Evolutionary conservation across 2,888 invertebrate species (phyloP).

Genomic region (Saturnia japonica): DNA sequence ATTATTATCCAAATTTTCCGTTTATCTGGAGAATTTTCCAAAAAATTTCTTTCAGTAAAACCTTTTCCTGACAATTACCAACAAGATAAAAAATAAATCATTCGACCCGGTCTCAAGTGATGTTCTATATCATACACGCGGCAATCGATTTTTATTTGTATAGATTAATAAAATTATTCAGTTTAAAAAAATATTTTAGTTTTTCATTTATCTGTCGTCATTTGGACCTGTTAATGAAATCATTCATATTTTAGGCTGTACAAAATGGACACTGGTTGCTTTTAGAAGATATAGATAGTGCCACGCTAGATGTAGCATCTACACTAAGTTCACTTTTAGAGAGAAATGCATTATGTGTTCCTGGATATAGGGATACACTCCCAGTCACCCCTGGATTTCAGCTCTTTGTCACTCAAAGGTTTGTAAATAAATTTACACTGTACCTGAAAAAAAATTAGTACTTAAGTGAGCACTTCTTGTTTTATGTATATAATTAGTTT

Average conservation of each 20-base stretch:
- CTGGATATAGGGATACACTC: conserved; percentile 93
- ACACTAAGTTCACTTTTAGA: conserved; percentile 93
- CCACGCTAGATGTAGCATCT: conserved; percentile 95
- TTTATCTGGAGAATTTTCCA: too few species aligned
- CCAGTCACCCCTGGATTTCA: conserved; percentile 93
- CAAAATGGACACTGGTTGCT: conserved; percentile 94
- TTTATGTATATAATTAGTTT: too few species aligned
- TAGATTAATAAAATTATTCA: neutral
- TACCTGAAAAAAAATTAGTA: neutral
- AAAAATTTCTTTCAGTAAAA: too few species aligned
- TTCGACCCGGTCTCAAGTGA: too few species aligned
- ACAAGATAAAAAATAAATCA: too few species aligned
- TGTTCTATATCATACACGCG: too few species aligned
- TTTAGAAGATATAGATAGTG: conserved; percentile 97
- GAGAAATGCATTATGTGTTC: conserved; percentile 90
- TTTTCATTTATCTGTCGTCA: neutral
- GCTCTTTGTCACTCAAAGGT: conserved; percentile 95
- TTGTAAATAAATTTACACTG: conserved; percentile 24
- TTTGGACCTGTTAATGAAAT: neutral
- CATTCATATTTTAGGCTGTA: conserved; percentile 84
- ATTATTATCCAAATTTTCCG: too few species aligned
- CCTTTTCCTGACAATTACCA: too few species aligned
- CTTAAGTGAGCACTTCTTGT: too few species aligned
- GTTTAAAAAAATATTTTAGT: neutral
- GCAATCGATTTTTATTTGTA: too few species aligned